Conservation (phyloP, 2,888 invertebrate genomes). For the Boloria selene region DNA sequence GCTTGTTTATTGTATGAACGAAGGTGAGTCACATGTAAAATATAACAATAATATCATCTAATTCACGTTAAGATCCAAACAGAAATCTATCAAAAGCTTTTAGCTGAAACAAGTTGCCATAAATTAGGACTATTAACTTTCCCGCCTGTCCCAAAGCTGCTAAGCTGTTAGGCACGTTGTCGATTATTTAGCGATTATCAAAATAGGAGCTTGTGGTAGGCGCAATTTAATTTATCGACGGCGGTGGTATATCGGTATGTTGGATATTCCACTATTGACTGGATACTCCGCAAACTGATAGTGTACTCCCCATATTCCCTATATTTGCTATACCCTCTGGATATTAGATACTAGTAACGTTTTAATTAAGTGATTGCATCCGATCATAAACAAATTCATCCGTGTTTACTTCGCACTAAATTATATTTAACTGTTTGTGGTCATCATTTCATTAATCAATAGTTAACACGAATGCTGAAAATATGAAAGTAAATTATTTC, state of each 20-base stretch:
- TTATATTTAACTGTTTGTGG: conserved; percentile 32
- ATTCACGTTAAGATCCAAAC: background rate
- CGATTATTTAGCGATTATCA: conserved; percentile 72
- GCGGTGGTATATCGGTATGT: conserved; percentile 27
- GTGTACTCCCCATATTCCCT: conserved; percentile 41
- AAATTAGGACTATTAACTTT: conserved; percentile 58
- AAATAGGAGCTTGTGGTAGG: conserved; percentile 51
- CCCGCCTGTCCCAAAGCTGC: conserved; percentile 37
- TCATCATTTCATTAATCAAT: conserved; percentile 29
- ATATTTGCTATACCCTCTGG: conserved; percentile 56
- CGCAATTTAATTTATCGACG: conserved; percentile 72
- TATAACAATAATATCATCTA: background rate
- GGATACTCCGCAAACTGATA: conserved; percentile 31
- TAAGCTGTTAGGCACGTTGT: conserved; percentile 50
- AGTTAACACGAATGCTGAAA: conserved; percentile 10
- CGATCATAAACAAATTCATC: conserved; percentile 39
- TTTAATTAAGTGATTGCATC: conserved; percentile 51
- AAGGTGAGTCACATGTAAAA: background rate
- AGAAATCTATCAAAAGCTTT: conserved; percentile 32
- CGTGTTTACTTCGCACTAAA: conserved; percentile 35
- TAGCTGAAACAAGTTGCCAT: conserved; percentile 41
- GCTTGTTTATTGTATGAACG: no score
- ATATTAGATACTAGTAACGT: conserved; percentile 54
- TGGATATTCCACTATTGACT: conserved; percentile 31
- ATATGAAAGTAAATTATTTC: conserved; percentile 18